These are phyloP conservation scores for Linyphia triangularis DNA, from an alignment of 2,888 invertebrate genomes.

Conservation along the genomic window DNA sequence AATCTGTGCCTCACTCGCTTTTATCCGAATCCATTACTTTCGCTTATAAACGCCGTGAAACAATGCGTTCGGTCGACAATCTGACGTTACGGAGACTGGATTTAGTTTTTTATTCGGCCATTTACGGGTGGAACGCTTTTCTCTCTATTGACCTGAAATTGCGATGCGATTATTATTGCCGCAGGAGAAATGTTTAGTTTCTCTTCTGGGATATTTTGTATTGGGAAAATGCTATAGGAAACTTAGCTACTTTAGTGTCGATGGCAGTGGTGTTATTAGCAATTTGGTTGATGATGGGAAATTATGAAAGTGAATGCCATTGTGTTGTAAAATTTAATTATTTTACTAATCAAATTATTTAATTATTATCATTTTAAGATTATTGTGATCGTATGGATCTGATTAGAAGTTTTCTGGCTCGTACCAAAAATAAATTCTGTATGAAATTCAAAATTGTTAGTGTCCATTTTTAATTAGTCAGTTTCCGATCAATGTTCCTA, in stretches of 20 bases:
- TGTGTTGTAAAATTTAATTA: neutral
- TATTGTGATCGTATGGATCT: too few species aligned
- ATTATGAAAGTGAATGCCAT: neutral
- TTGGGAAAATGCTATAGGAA: neutral
- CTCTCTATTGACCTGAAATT: neutral
- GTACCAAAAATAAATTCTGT: too few species aligned
- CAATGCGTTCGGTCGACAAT: constrained; percentile 50
- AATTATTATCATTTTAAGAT: too few species aligned
- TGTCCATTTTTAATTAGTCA: too few species aligned
- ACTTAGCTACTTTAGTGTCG: neutral
- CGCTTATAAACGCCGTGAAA: constrained; percentile 67
- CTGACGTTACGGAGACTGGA: constrained; percentile 28
- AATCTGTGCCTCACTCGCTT: constrained; percentile 57
- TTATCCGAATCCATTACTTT: constrained; percentile 63
- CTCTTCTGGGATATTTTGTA: neutral
- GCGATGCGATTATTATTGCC: neutral
- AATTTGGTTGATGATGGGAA: too few species aligned
- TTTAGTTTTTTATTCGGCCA: constrained; percentile 33
- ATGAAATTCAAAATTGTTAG: too few species aligned
- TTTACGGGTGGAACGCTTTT: neutral
- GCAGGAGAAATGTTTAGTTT: neutral
- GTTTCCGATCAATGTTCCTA: too few species aligned
- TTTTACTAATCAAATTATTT: too few species aligned
- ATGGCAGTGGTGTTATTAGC: neutral
- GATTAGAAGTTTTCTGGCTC: too few species aligned